Conservation (phyloP, 2,888 invertebrate species). For the Epinotia ramella region DNA sequence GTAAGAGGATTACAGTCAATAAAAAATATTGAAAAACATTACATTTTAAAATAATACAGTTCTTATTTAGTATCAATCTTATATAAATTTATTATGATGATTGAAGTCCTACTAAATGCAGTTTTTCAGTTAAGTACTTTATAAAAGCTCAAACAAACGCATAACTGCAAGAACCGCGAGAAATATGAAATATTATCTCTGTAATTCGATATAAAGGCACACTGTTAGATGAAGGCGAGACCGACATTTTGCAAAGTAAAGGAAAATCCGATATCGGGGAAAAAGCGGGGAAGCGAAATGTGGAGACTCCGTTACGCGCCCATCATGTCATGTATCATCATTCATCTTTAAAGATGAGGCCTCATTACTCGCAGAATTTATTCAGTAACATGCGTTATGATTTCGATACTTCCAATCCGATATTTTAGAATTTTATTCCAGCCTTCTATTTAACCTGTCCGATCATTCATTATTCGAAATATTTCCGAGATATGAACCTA, state of each 20-base stretch:
- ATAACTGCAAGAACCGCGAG: conserved; percentile 49
- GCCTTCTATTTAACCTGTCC: neutral
- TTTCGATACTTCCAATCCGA: neutral
- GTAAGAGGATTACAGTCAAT: neutral
- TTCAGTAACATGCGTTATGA: conserved; percentile 20
- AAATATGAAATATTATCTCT: conserved; percentile 58
- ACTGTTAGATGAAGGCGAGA: conserved; percentile 51
- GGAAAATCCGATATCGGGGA: conserved; percentile 54
- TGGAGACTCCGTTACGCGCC: conserved; percentile 47
- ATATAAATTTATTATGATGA: too few relatives aligned
- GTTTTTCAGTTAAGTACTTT: neutral
- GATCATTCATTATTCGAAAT: neutral
- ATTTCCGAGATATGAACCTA: neutral
- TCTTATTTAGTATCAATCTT: neutral
- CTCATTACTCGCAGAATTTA: conserved; percentile 40
- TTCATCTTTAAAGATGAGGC: conserved; percentile 48
- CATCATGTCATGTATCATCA: conserved; percentile 47
- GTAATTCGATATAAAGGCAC: conserved; percentile 63
- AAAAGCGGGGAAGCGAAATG: conserved; percentile 50
- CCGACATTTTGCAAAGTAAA: conserved; percentile 57
- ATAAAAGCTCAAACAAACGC: conserved; percentile 42
- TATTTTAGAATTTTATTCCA: neutral
- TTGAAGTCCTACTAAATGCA: too few relatives aligned
- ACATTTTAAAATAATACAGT: neutral
- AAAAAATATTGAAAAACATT: neutral